These are phyloP conservation scores for Pyrochroa serraticornis DNA, from an alignment of 2,888 invertebrate species.

Conservation along the genomic window DNA sequence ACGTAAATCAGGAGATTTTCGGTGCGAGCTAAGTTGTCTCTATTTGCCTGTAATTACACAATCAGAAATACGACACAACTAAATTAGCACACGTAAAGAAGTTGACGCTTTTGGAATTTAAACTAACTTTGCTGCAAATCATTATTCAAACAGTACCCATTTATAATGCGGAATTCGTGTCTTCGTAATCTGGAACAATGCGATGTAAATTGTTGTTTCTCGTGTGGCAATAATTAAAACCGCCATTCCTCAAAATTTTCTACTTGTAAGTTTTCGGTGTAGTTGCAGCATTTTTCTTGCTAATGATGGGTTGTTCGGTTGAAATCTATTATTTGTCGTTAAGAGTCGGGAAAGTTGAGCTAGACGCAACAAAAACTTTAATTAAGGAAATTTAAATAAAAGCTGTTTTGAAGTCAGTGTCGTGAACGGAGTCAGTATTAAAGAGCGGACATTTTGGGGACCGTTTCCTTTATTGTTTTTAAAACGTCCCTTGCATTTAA, in stretches of 20 bases:
- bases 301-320: too few relatives aligned
- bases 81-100: conserved; percentile 37
- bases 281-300: too few relatives aligned
- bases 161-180: conserved; percentile 33
- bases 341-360: background rate
- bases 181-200: conserved; percentile 33
- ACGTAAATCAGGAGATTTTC: conserved; percentile 1
- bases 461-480: conserved; percentile 30
- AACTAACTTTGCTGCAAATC: conserved; percentile 32
- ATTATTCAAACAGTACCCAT: conserved; percentile 33
- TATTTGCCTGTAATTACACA: conserved; percentile 32
- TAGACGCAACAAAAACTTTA: conserved; percentile 17
- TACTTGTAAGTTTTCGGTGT: too few relatives aligned
- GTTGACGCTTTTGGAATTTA: conserved; percentile 33
- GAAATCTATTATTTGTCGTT: too few relatives aligned
- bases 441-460: conserved; percentile 24
- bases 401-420: conserved; percentile 26
- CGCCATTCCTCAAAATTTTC: too few relatives aligned
- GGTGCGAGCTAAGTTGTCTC: conserved; percentile 26
- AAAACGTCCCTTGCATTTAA: conserved; percentile 36
- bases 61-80: conserved; percentile 32
- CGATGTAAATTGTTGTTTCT: conserved; percentile 22
- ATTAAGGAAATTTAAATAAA: conserved; percentile 32
- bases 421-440: conserved; percentile 18
- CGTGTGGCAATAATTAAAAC: conserved; percentile 4